phyloP scores from a whole-genome alignment of 2,113 vertebrate genomes.

The Oncorhynchus mykiss region DNA sequence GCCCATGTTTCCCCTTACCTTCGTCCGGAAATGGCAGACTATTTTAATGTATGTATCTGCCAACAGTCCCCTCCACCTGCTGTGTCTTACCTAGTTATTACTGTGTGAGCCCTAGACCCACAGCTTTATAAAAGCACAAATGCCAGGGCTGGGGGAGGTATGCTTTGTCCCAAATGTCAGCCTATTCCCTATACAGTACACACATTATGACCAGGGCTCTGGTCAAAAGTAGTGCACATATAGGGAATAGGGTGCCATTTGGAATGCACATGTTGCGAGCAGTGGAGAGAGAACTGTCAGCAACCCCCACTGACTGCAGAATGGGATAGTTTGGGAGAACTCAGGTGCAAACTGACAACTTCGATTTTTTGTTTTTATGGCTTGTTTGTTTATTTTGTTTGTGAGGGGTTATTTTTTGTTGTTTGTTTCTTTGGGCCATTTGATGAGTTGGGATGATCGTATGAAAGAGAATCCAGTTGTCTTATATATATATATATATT shows the following conservation, averaged over 20 bases:
- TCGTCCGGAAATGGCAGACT: conserved; percentile 33
- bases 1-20: background rate
- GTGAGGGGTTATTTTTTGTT: background rate
- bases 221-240: too few relatives aligned
- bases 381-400: conserved; percentile 35
- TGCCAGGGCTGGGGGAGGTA: background rate
- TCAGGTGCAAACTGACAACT: conserved; percentile 58
- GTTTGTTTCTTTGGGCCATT: conserved; percentile 38
- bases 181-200: too few relatives aligned
- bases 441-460: conserved; percentile 50
- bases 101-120: conserved; percentile 32
- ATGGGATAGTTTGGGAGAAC: conserved; percentile 57
- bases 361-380: conserved; percentile 40
- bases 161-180: too few relatives aligned
- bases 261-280: background rate
- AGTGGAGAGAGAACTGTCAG: conserved; percentile 37
- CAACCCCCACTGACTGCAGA: conserved; percentile 62
- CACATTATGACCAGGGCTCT: too few relatives aligned
- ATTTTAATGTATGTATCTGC: conserved; percentile 53
- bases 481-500: conserved; percentile 30
- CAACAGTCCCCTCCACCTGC: conserved; percentile 25
- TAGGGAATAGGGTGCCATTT: too few relatives aligned
- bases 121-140: conserved; percentile 31
- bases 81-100: conserved; percentile 38
- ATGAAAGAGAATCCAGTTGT: conserved; percentile 54